These are phyloP conservation scores for Etia nguti DNA, from an alignment of 2,113 vertebrate genomes.

Conservation along the genomic window DNA sequence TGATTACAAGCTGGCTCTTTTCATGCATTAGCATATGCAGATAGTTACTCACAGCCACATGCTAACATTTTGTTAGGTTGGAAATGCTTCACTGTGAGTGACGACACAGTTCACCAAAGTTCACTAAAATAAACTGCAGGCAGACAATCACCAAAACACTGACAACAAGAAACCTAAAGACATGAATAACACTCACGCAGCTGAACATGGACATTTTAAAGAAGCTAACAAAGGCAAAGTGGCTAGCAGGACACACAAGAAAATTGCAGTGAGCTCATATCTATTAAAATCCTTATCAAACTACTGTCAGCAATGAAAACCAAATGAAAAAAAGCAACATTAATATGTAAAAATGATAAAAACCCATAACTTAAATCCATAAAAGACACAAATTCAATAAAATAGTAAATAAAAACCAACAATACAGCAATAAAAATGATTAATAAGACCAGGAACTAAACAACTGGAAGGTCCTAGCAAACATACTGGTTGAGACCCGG, in stretches of 20 bases:
- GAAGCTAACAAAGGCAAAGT: not conserved
- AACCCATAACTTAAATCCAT: not conserved
- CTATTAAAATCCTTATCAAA: not conserved
- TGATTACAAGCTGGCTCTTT: too few species aligned
- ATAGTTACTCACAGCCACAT: not conserved
- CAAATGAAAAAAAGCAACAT: not conserved
- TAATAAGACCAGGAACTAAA: not conserved
- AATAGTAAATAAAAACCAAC: not conserved
- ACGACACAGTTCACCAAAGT: not conserved
- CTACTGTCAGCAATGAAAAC: not conserved
- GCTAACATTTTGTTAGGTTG: not conserved
- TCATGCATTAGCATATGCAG: too few species aligned
- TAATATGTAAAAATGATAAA: not conserved
- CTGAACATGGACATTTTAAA: not conserved
- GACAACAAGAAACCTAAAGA: not conserved
- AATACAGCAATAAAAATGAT: not conserved
- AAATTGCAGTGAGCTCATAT: not conserved
- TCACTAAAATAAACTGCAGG: not conserved
- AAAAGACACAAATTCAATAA: not conserved
- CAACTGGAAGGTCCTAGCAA: not conserved
- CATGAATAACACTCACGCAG: not conserved
- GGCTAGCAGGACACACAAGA: not conserved
- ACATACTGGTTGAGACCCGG: too few species aligned
- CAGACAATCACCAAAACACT: not conserved
- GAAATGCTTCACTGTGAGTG: not conserved